Evolutionary conservation across 2,888 invertebrate genomes (phyloP).

Genomic region (Mesochorus sp.): DNA sequence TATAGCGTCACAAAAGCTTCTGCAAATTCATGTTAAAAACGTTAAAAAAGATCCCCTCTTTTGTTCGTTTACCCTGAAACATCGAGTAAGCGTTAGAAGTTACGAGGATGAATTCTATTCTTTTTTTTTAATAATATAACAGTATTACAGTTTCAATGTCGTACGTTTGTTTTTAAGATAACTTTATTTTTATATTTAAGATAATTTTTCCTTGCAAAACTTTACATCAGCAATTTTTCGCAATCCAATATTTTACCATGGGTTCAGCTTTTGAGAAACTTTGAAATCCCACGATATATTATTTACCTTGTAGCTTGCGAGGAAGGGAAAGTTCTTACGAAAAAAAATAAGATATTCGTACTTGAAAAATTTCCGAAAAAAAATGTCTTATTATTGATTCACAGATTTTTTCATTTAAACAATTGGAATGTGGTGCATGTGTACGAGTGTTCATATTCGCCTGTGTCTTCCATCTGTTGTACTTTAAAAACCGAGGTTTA

Average conservation of each 20-base stretch:
- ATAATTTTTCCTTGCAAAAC: neutral
- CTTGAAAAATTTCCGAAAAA: too few relatives aligned
- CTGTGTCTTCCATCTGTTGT: too few relatives aligned
- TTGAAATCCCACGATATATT: too few relatives aligned
- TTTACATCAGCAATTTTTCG: neutral
- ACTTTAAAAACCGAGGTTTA: too few relatives aligned
- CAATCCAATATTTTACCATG: neutral
- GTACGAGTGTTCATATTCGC: too few relatives aligned
- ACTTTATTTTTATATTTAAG: neutral
- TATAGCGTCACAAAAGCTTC: constrained; percentile 58
- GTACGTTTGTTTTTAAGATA: too few relatives aligned
- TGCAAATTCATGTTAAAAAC: constrained; percentile 49
- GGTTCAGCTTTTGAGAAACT: neutral
- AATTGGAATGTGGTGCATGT: too few relatives aligned
- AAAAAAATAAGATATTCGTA: neutral
- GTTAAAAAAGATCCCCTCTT: constrained; percentile 22
- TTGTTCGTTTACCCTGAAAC: neutral
- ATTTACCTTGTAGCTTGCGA: too few relatives aligned
- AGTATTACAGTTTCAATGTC: too few relatives aligned
- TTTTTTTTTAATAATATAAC: too few relatives aligned
- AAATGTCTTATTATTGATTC: too few relatives aligned
- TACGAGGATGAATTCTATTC: constrained; percentile 28
- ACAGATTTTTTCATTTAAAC: too few relatives aligned
- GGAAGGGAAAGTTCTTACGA: neutral
- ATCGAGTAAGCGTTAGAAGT: constrained; percentile 41